A percentile compares a stretch with the other conserved stretches of the same genome.
phyloP scores from a whole-genome alignment of 2,888 invertebrate genomes.

The Philopedon plagiatum region DNA sequence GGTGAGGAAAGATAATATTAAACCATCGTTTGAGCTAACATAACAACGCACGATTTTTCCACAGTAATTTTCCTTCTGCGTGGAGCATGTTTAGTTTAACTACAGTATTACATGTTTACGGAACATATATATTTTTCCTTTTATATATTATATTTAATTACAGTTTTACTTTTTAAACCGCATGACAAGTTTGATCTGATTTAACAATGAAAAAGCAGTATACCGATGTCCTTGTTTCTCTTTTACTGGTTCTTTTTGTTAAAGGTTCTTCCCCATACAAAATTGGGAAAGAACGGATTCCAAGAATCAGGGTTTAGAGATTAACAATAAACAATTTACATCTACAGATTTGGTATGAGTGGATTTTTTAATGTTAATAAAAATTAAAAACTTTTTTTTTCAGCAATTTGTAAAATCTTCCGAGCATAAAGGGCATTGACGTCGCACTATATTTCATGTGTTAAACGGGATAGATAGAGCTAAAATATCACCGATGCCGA shows the following conservation, averaged over 20 bases:
- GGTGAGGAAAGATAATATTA: background rate
- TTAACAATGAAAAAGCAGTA: no score
- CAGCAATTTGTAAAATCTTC: background rate
- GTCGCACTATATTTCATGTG: slow-evolving; percentile 13
- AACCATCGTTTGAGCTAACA: background rate
- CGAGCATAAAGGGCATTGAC: background rate
- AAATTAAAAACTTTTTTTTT: no score
- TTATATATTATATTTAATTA: background rate
- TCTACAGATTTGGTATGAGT: no score
- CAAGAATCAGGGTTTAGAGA: no score
- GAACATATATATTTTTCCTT: background rate
- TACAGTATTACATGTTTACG: slow-evolving; percentile 1
- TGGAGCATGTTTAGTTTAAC: background rate
- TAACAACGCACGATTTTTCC: background rate
- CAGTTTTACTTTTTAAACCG: background rate
- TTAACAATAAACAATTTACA: no score
- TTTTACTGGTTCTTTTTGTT: no score
- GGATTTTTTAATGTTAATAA: no score
- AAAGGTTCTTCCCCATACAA: no score
- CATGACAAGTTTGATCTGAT: background rate
- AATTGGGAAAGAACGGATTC: no score
- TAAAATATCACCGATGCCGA: slow-evolving; percentile 17
- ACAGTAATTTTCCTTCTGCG: background rate
- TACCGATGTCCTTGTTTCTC: no score
- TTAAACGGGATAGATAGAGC: slow-evolving; percentile 18